Evolutionary conservation across 2,888 invertebrate genomes (phyloP), one percentile per base, ranked within the genome.

Genomic region (Caenorhabditis becei): DNA sequence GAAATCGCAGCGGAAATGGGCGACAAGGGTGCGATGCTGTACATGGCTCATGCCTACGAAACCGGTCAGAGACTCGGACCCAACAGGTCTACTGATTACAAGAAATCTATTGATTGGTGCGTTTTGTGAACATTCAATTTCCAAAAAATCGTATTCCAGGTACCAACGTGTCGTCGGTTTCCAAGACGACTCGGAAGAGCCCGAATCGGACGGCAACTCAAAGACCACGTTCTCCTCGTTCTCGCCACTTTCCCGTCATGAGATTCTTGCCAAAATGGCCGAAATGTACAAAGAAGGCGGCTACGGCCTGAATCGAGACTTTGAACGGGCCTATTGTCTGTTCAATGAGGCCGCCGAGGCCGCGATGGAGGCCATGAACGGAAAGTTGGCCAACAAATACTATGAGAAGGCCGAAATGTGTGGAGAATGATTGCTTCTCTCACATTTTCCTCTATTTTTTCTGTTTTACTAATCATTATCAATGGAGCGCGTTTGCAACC

Each of bases 351-450:
- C 93, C 26, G 93, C 93, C n/a, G 93, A 93, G 72, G 90, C 90
- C 18, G 93, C 93, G 1, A 93, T 92, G 91, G 92, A 91, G 66
- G 92, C 92, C n/a, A 93, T 93, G 93, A 93, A 93, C 82, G 93
- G 93, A 26, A 91, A 93, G 74, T 89, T 93, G 72, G 93, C 93
- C 47, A 93, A 81, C 69, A 93, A 92, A 91, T 87, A 85, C 58
- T 87, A 87, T 54, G 87, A 88, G 44, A 77, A 86, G 62, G 87
- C 87, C 2, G 87, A 88, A 74, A 82, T 85, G 83, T 86, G 86
- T 74, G 86, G 85, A 1, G 77, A 69, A 63, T 75, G 49, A 24
- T 49, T 49, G 32, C 35, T 23, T 35, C 49, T 20, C n/a, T n/a
- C n/a, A n/a, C 7, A 32, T 51, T 44, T 35, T 35, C 2, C 18